Percentiles rank a stretch among this genome's conserved stretches.
These are phyloP conservation scores for Paraplagusia blochii DNA, from an alignment of 2,113 vertebrate species.

Conservation along the genomic window DNA sequence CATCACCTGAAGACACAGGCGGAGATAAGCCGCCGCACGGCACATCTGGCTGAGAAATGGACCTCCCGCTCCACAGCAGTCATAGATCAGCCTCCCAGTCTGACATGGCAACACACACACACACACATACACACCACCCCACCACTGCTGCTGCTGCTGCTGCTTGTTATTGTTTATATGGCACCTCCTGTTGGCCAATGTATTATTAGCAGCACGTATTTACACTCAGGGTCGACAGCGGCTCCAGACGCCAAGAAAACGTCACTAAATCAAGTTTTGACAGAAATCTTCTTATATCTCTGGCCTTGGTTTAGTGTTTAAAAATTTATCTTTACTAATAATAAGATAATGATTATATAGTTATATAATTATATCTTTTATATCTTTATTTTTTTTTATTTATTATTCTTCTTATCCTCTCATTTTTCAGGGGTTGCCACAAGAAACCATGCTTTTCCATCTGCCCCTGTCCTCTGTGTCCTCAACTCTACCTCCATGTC, in stretches of 20 bases:
- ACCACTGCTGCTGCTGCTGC: slow-evolving; percentile 16
- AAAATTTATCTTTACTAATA: background rate
- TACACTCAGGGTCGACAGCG: slow-evolving; percentile 17
- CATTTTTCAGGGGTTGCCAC: no score
- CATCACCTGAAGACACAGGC: slow-evolving; percentile 64
- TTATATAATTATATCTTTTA: no score
- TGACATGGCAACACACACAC: slow-evolving; percentile 43
- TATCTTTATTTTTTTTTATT: no score
- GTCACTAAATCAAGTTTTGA: slow-evolving; percentile 7
- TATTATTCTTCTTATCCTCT: no score
- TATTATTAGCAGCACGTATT: slow-evolving; percentile 51
- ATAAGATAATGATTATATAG: no score
- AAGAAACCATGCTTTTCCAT: no score
- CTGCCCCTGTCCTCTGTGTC: no score
- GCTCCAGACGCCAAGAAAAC: slow-evolving; percentile 9
- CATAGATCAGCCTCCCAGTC: slow-evolving; percentile 52
- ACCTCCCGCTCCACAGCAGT: slow-evolving; percentile 54
- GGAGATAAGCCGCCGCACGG: slow-evolving; percentile 66
- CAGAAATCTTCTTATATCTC: no score
- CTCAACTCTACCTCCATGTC: no score
- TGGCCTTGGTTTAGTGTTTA: no score
- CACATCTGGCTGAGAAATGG: slow-evolving; percentile 59
- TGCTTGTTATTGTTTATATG: slow-evolving; percentile 50
- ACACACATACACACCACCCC: background rate
- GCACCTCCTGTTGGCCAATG: slow-evolving; percentile 67